Conservation (phyloP, 2,888 invertebrate species). For the Megaustenia siamemsis region DNA sequence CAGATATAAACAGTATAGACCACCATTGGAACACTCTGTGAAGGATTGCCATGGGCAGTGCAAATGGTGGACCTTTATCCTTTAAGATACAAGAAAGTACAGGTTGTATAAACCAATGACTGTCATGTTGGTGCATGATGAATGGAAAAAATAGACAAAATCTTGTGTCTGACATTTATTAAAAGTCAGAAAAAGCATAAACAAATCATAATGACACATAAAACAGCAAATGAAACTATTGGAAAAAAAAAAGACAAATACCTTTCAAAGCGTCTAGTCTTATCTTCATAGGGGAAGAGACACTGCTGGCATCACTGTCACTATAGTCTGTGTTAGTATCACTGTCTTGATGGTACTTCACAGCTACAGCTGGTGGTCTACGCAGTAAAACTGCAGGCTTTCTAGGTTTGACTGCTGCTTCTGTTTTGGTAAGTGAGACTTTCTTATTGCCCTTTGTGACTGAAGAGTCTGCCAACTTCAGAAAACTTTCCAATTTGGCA, state of each 20-base stretch:
- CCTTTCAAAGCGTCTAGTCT: not conserved
- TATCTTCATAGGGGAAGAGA: slow-evolving; percentile 10
- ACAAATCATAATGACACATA: no score
- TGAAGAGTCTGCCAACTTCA: not conserved
- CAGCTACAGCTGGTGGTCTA: slow-evolving; percentile 16
- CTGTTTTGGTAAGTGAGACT: slow-evolving; percentile 16
- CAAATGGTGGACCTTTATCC: no score
- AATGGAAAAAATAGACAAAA: no score
- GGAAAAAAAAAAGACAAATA: not conserved
- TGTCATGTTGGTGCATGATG: no score
- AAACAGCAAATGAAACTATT: no score
- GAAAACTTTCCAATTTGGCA: slow-evolving; percentile 21
- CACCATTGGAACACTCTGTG: no score
- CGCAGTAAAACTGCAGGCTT: slow-evolving; percentile 33
- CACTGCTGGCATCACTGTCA: slow-evolving; percentile 42
- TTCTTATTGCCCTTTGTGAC: slow-evolving; percentile 6
- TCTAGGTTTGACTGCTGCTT: slow-evolving; percentile 47
- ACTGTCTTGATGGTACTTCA: slow-evolving; percentile 43
- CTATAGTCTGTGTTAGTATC: slow-evolving; percentile 53
- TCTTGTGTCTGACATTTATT: no score
- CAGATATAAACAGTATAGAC: no score
- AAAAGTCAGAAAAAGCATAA: no score
- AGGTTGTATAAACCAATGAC: no score
- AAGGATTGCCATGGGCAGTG: no score
- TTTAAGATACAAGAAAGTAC: no score